These are phyloP conservation scores for Sitta europaea DNA, from an alignment of 2,113 vertebrate species.

Conservation along the genomic window DNA sequence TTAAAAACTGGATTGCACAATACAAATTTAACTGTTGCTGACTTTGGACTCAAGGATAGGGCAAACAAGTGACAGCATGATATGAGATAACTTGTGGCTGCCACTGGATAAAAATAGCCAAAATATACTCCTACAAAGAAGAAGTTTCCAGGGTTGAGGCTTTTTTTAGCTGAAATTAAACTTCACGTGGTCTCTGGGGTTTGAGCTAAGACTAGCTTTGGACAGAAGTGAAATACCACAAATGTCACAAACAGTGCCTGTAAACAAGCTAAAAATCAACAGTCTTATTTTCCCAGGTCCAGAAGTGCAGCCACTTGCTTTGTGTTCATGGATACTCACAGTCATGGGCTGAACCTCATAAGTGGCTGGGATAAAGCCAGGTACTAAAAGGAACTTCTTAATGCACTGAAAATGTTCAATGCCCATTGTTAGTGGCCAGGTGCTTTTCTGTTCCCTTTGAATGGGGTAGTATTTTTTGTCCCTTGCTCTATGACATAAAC, in stretches of 20 bases:
- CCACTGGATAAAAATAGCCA: constrained; percentile 48
- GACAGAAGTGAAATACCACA: neutral
- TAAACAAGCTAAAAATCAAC: constrained; percentile 9
- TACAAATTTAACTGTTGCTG: constrained; percentile 22
- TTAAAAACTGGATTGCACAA: neutral
- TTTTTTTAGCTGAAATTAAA: constrained; percentile 43
- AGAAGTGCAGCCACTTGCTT: neutral
- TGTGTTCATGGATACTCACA: neutral
- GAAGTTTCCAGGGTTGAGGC: neutral
- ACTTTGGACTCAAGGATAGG: constrained; percentile 26
- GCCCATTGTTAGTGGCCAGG: neutral
- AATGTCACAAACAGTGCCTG: neutral
- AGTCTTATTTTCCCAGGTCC: constrained; percentile 4
- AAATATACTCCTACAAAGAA: constrained; percentile 19
- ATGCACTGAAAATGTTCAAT: neutral
- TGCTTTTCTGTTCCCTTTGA: neutral
- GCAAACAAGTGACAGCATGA: neutral
- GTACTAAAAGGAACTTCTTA: neutral
- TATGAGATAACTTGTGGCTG: constrained; percentile 37
- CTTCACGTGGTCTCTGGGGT: neutral
- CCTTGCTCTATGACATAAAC: neutral
- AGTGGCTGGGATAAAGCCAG: neutral
- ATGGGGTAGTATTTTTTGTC: neutral
- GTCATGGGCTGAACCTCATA: neutral
- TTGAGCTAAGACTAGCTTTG: neutral